Percentiles rank a stretch among this genome's conserved stretches.
These are phyloP conservation scores for Anastatus disparis DNA, from an alignment of 1,140 invertebrate species.

Conservation along the genomic window DNA sequence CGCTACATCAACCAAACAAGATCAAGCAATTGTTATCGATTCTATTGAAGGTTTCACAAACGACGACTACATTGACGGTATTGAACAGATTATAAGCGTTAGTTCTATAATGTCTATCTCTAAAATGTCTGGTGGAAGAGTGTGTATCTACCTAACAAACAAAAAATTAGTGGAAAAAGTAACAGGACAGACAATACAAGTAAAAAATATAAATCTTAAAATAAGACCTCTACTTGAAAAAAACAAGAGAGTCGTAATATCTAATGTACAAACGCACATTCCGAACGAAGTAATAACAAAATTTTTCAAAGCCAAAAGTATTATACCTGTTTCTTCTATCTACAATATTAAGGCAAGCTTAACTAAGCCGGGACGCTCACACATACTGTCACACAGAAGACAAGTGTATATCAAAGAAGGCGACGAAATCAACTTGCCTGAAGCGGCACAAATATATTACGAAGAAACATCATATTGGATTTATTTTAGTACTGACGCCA, in stretches of 20 bases:
- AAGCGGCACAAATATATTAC: too few relatives aligned
- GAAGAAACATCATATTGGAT: too few relatives aligned
- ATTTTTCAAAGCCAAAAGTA: neutral
- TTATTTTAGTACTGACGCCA: too few relatives aligned
- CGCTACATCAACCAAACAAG: neutral
- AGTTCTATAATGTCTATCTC: neutral
- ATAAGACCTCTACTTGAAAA: neutral
- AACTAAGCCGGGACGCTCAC: neutral
- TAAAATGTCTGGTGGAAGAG: neutral
- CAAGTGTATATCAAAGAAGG: slow-evolving; percentile 8
- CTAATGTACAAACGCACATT: neutral
- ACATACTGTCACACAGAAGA: neutral
- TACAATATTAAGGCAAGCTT: neutral
- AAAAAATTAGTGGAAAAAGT: neutral
- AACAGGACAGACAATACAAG: too few relatives aligned
- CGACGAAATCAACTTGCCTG: too few relatives aligned
- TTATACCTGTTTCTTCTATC: neutral
- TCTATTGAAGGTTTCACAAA: neutral
- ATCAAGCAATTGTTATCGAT: neutral
- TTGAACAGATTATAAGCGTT: neutral
- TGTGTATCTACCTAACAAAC: neutral
- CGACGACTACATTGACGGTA: slow-evolving; percentile 8
- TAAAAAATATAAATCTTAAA: neutral
- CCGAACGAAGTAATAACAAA: neutral
- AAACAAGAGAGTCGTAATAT: slow-evolving; percentile 1